A percentile compares a stretch with the other conserved stretches of the same genome.
Conservation (phyloP, 2,113 vertebrate genomes). For the Eidolon helvum region DNA sequence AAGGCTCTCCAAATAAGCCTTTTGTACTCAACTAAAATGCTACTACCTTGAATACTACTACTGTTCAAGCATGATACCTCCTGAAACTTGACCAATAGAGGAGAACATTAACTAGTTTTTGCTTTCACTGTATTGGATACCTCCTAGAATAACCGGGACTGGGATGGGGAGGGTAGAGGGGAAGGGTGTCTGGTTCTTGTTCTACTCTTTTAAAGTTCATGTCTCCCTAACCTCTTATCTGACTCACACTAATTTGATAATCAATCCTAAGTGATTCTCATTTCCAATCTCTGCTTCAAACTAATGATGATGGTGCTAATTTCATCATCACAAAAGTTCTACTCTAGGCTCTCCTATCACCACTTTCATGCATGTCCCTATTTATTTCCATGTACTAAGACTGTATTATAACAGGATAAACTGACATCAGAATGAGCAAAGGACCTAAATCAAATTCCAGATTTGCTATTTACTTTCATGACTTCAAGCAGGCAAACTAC, state of each 20-base stretch:
- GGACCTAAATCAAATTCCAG: constrained; percentile 33
- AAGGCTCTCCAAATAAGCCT: background rate
- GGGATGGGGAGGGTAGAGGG: too few species aligned
- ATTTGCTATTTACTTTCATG: background rate
- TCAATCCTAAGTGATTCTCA: background rate
- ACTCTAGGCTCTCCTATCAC: background rate
- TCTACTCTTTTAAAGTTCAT: background rate
- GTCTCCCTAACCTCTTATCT: background rate
- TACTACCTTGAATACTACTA: background rate
- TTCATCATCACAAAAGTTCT: background rate
- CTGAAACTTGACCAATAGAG: background rate
- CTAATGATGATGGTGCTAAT: background rate
- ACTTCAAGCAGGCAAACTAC: background rate
- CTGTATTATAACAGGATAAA: background rate
- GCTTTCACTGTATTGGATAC: background rate
- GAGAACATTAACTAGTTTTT: background rate
- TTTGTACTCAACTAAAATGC: background rate
- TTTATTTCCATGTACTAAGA: background rate
- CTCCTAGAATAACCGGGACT: background rate
- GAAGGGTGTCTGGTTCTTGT: background rate
- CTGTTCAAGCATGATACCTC: background rate
- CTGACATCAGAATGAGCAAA: background rate
- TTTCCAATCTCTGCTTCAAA: constrained; percentile 4
- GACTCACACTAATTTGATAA: background rate
- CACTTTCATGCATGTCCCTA: background rate